Conservation (phyloP, 2,113 vertebrate species). For the Syngnathus scovelli region DNA sequence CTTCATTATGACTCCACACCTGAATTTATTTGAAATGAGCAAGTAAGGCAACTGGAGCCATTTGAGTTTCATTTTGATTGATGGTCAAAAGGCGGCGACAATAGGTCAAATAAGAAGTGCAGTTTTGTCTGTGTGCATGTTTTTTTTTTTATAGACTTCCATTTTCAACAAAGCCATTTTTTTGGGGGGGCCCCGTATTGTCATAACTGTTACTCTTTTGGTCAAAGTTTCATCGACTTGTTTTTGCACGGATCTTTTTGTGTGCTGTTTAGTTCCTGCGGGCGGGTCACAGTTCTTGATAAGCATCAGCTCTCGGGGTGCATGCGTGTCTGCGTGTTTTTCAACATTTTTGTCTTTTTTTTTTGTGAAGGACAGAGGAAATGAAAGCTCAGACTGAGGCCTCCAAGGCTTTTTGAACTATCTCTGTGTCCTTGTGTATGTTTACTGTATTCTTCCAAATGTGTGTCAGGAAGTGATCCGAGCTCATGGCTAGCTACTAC, state of each 20-base stretch:
- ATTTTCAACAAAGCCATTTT: not conserved
- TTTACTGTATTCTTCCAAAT: constrained; percentile 25
- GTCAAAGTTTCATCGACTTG: not conserved
- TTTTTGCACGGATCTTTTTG: constrained; percentile 18
- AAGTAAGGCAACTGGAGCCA: constrained; percentile 37
- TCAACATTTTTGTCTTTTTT: constrained; percentile 31
- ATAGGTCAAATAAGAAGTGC: too few species aligned
- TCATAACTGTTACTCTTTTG: not conserved
- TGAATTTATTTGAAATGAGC: constrained; percentile 40
- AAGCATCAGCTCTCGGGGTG: constrained; percentile 40
- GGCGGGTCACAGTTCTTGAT: constrained; percentile 48
- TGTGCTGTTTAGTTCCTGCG: constrained; percentile 36
- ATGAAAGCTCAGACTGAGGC: constrained; percentile 71
- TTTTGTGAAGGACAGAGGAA: constrained; percentile 69
- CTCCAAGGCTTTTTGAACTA: constrained; percentile 57
- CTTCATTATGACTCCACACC: constrained; percentile 56
- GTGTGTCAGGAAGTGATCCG: not conserved
- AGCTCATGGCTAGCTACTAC: not conserved
- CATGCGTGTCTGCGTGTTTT: constrained; percentile 20
- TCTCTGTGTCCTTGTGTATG: constrained; percentile 48
- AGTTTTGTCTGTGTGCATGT: not conserved
- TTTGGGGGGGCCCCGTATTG: not conserved
- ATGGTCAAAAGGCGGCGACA: too few species aligned
- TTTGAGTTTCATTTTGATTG: not conserved
- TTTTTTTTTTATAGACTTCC: not conserved